phyloP scores from a whole-genome alignment of 30 jellyfish, hydroid and myxozoan species.

The Turritopsis dohrnii region DNA sequence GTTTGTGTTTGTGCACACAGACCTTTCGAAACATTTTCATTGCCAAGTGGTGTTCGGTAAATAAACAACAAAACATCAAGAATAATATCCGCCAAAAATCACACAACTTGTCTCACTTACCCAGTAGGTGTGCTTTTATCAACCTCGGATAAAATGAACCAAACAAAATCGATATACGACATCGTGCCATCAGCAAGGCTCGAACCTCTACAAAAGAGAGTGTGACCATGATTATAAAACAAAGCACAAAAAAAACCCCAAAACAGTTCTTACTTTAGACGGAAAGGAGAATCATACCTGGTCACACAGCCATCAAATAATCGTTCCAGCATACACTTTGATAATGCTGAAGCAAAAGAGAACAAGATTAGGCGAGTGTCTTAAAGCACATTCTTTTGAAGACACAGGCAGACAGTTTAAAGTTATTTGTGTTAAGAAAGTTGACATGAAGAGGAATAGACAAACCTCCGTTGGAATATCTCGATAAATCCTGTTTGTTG shows the following conservation, averaged over 20 bases:
- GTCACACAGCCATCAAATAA: constrained; percentile 79
- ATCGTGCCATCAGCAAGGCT: constrained; percentile 57
- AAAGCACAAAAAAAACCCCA: too few relatives aligned
- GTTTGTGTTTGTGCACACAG: background rate
- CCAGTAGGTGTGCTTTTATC: constrained; percentile 78
- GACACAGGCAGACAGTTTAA: too few relatives aligned
- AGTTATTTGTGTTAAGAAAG: background rate
- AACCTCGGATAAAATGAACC: constrained; percentile 87
- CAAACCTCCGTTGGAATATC: constrained; percentile 92
- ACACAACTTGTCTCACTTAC: too few relatives aligned
- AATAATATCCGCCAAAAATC: too few relatives aligned
- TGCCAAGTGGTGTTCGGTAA: background rate
- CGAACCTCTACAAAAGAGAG: constrained; percentile 34
- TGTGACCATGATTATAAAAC: too few relatives aligned
- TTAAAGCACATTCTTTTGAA: background rate
- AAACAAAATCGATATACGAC: constrained; percentile 74
- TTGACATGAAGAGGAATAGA: background rate
- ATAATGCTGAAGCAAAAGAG: constrained; percentile 45
- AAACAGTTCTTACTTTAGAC: too few relatives aligned
- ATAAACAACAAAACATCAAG: too few relatives aligned
- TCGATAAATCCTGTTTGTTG: constrained; percentile 61
- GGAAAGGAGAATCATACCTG: constrained; percentile 29
- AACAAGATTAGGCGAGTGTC: background rate
- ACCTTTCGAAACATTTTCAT: too few relatives aligned
- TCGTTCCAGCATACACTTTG: constrained; percentile 56